phyloP scores from a whole-genome alignment of 1,140 invertebrate species.

The Myzus persicae region DNA sequence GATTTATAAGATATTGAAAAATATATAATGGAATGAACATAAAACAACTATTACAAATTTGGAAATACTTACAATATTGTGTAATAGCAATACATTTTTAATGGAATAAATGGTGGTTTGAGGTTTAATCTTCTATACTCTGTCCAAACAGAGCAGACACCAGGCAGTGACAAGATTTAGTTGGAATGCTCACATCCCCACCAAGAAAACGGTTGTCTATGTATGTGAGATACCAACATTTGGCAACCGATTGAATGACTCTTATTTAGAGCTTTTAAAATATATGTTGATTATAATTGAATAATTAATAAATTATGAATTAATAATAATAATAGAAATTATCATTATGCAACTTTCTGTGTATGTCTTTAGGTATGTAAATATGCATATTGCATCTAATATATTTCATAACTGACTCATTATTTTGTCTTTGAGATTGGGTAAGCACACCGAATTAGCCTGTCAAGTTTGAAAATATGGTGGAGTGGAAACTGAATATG shows the following conservation, averaged over 20 bases:
- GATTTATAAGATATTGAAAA: background rate
- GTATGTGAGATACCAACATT: no score
- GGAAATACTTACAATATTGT: background rate
- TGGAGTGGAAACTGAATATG: background rate
- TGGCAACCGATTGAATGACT: no score
- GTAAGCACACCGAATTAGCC: no score
- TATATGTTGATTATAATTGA: no score
- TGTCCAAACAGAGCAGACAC: background rate
- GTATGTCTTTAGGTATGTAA: background rate
- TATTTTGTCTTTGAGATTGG: no score
- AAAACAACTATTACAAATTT: background rate
- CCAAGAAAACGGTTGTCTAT: no score
- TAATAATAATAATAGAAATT: no score
- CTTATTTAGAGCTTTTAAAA: no score
- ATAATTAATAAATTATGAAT: no score
- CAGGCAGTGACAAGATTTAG: background rate
- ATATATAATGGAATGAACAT: background rate
- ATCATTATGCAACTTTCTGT: background rate
- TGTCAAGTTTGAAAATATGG: background rate
- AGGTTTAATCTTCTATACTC: background rate
- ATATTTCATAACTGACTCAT: no score
- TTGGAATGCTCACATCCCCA: background rate
- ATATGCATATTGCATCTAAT: background rate
- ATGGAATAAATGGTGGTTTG: background rate
- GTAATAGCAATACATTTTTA: background rate